Evolutionary conservation across 2,888 invertebrate species (phyloP), one percentile per base, ranked within the genome.

Genomic region (Teleogryllus oceanicus): DNA sequence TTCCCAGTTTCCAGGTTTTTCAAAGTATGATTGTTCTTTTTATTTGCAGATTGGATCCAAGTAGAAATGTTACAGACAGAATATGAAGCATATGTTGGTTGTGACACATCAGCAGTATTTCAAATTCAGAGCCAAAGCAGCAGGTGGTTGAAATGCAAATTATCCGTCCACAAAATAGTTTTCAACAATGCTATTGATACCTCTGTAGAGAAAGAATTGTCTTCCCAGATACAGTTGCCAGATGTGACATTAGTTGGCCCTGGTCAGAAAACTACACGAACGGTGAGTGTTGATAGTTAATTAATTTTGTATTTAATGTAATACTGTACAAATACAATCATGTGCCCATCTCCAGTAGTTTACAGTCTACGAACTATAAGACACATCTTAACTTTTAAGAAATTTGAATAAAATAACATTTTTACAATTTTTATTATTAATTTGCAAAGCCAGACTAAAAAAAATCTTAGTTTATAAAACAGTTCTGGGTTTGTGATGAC

Each of bases 201-300:
- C 11, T 4, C 13, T 16, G n/a, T 62, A 18, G 62, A 62, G n/a
- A 62, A 62, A 13, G n/a, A 62, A 62, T 13, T 62, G 13, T 13
- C 62, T 62, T 18, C 62, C n/a, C 11, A 62, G 1, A n/a, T 62
- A 1, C 13, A 62, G n/a, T 62, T 62, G 13, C 62, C 62, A 18
- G 62, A 62, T 18, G n/a, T n/a, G n/a, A 62, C 62, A 62, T n/a
- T 62, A 18, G n/a, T 62, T 62, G 62, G 62, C 8, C 62, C 62
- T 62, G n/a, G n/a, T 62, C 62, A 62, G n/a, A 62, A 62, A n/a
- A 62, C 62, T 62, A n/a, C n/a, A 62, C 62, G 8, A 62, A 62
- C 8, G 12, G 62, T 62, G n/a, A 62, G 62, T n/a, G 4, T 62
- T n/a, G n/a, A 4, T 62, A 62, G n/a, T 13, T 62, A 4, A 62